Percentiles rank a stretch among this genome's conserved stretches.
These are phyloP conservation scores for Leptobrachium ailaonicum DNA, from an alignment of 2,113 vertebrate genomes.

Conservation along the genomic window DNA sequence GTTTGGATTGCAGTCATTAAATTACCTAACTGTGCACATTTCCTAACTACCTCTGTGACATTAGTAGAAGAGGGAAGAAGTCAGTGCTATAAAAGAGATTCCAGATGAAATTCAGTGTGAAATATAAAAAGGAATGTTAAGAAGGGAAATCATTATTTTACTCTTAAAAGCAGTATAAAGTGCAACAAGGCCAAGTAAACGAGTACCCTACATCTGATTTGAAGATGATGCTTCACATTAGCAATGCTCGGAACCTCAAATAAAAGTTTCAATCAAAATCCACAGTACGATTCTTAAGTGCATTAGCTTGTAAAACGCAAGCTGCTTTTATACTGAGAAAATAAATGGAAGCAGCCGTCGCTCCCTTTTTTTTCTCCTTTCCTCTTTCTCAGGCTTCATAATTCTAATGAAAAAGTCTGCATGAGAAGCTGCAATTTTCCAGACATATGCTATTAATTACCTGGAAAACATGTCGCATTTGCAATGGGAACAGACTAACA, in stretches of 20 bases:
- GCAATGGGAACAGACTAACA: slow-evolving; percentile 55
- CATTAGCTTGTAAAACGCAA: slow-evolving; percentile 16
- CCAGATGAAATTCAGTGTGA: too few relatives aligned
- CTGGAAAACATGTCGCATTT: slow-evolving; percentile 14
- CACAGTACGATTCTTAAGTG: background rate
- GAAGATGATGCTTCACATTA: background rate
- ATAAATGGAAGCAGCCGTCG: slow-evolving; percentile 53
- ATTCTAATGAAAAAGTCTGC: slow-evolving; percentile 60
- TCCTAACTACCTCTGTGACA: too few relatives aligned
- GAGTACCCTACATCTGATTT: too few relatives aligned
- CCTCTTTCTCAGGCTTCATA: slow-evolving; percentile 37
- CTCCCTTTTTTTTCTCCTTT: background rate
- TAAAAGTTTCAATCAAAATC: background rate
- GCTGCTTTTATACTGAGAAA: background rate
- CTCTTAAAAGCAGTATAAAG: too few relatives aligned
- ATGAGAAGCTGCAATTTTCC: slow-evolving; percentile 55
- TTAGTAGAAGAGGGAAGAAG: too few relatives aligned
- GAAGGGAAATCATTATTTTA: too few relatives aligned
- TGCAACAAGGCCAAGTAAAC: too few relatives aligned
- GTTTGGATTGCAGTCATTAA: too few relatives aligned
- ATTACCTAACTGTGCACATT: too few relatives aligned
- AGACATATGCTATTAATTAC: slow-evolving; percentile 61
- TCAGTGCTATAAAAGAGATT: too few relatives aligned
- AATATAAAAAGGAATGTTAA: too few relatives aligned
- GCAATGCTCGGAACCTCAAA: background rate